Percentiles rank a stretch among this genome's conserved stretches.
Evolutionary conservation across 1,140 invertebrate genomes (phyloP).

Genomic region (Hylyphantes graminicola): DNA sequence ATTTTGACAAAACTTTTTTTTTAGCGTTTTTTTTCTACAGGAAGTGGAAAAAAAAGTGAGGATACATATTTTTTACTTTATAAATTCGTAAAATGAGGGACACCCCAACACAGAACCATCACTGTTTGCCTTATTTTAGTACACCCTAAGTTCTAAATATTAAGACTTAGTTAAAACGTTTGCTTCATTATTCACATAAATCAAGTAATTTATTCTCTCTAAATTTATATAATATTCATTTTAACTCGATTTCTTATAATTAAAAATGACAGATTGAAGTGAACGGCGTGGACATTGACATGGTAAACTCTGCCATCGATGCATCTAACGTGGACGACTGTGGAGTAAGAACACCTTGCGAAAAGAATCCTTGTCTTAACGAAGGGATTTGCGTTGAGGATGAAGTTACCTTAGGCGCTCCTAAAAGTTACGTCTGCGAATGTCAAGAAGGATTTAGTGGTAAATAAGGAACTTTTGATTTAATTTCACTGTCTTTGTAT

Average conservation of each 20-base stretch:
- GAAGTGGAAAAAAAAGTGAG: no score
- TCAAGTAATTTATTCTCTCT: no score
- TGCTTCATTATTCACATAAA: no score
- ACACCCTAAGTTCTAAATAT: no score
- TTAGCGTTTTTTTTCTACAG: no score
- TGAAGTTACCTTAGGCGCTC: slow-evolving; percentile 59
- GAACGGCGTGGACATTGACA: slow-evolving; percentile 73
- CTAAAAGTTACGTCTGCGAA: slow-evolving; percentile 70
- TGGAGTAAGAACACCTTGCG: slow-evolving; percentile 70
- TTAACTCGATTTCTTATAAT: background rate
- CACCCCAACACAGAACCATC: no score
- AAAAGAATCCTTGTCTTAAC: slow-evolving; percentile 73
- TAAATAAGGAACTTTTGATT: slow-evolving; percentile 54
- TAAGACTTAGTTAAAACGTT: no score
- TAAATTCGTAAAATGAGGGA: no score
- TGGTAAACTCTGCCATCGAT: slow-evolving; percentile 77
- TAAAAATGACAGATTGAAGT: slow-evolving; percentile 67
- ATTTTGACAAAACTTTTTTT: no score
- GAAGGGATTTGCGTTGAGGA: slow-evolving; percentile 71
- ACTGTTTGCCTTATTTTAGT: no score
- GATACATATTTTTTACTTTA: no score
- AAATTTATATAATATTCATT: no score
- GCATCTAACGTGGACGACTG: slow-evolving; percentile 83
- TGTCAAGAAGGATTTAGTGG: slow-evolving; percentile 71
- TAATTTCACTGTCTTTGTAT: background rate